Percentiles rank a stretch among this genome's conserved stretches.
phyloP scores from a whole-genome alignment of 2,113 vertebrate genomes.

The Pluvialis apricaria region DNA sequence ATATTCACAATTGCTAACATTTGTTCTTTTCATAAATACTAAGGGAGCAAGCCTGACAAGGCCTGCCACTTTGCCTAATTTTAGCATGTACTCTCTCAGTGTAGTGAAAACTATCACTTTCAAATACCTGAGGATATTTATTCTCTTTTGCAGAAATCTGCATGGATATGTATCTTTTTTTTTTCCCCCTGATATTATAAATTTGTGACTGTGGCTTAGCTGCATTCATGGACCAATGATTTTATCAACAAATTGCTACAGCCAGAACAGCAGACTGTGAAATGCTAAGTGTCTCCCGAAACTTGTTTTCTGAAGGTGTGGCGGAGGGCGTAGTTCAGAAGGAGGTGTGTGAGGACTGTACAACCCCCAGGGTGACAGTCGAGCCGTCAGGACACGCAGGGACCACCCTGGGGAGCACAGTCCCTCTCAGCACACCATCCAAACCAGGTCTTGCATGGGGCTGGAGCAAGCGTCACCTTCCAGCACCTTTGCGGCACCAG shows the following conservation, averaged over 20 bases:
- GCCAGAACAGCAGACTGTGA: fast-evolving
- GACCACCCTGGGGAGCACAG: background rate
- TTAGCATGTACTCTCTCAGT: background rate
- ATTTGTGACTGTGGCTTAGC: background rate
- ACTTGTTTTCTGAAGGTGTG: background rate
- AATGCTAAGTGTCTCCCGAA: background rate
- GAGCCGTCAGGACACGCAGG: fast-evolving
- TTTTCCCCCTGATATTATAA: background rate
- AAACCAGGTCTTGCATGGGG: background rate
- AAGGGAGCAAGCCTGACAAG: background rate
- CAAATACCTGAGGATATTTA: background rate
- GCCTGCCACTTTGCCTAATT: background rate
- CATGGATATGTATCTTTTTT: background rate
- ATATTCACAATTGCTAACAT: background rate
- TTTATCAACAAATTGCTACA: background rate
- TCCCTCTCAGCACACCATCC: background rate
- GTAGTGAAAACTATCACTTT: background rate
- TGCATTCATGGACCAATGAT: background rate
- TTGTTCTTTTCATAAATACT: background rate
- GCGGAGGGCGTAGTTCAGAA: fast-evolving
- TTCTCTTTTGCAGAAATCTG: background rate
- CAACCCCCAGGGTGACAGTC: background rate
- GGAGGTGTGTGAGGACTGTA: background rate
- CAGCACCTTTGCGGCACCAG: background rate
- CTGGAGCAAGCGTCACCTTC: background rate